phyloP scores from a whole-genome alignment of 2,888 invertebrate species.

The Nomada lathburiana region DNA sequence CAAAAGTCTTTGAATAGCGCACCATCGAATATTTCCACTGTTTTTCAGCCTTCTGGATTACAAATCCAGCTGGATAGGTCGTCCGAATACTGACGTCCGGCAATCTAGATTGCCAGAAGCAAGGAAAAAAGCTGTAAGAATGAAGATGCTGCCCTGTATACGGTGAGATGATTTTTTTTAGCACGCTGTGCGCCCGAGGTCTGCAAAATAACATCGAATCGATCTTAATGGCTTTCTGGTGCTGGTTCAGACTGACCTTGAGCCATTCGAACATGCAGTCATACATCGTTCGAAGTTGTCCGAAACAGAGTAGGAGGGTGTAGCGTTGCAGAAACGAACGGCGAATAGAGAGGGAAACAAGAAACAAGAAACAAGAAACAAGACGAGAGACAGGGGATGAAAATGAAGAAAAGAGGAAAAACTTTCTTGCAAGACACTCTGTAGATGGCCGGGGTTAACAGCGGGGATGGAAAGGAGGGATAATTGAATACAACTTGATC shows the following conservation, averaged over 20 bases:
- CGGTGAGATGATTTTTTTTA: too few species aligned
- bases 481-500: slow-evolving; percentile 85
- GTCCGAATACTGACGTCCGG: too few species aligned
- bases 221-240: not conserved
- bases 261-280: not conserved
- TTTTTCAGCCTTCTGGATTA: too few species aligned
- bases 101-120: too few species aligned
- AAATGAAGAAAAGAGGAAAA: slow-evolving; percentile 38
- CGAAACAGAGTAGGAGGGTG: not conserved
- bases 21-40: too few species aligned
- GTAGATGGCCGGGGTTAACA: slow-evolving; percentile 65
- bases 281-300: slow-evolving; percentile 2
- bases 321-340: not conserved
- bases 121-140: too few species aligned
- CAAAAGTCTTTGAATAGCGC: too few species aligned
- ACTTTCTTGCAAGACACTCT: slow-evolving; percentile 69
- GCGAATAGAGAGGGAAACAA: not conserved
- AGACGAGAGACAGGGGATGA: not conserved
- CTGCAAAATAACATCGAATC: not conserved
- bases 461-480: slow-evolving; percentile 77
- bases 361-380: not conserved
- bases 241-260: slow-evolving; percentile 29
- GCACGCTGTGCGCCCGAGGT: too few species aligned
- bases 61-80: too few species aligned
- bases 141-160: too few species aligned